Evolutionary conservation across 1,140 invertebrate genomes (phyloP).

Genomic region (Bilobella aurantiaca): DNA sequence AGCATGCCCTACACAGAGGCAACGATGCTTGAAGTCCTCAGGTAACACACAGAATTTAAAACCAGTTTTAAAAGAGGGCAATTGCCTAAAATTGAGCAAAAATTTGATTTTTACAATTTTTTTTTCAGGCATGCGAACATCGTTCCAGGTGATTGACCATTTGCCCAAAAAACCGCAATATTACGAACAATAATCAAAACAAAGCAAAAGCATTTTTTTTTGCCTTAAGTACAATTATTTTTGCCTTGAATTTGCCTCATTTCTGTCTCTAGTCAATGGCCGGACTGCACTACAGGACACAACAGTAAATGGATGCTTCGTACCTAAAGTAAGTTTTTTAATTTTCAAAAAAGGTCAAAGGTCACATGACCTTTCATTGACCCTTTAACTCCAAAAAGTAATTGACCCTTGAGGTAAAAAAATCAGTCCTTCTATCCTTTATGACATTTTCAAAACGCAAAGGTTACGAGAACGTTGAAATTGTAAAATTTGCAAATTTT

Average conservation of each 20-base stretch:
- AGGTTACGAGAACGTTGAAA: no score
- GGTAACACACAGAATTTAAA: neutral
- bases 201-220: no score
- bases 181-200: no score
- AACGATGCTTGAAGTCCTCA: conserved; percentile 8
- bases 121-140: conserved; percentile 2
- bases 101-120: neutral
- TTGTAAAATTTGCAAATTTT: no score
- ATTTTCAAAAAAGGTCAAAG: neutral
- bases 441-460: no score
- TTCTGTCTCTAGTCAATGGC: neutral
- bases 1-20: conserved; percentile 13
- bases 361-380: no score
- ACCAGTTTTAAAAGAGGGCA: no score
- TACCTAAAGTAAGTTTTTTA: neutral
- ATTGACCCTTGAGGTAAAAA: no score
- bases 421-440: no score
- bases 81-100: neutral
- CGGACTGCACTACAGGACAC: neutral
- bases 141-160: neutral
- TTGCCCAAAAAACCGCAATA: neutral
- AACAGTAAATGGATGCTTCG: neutral
- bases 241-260: neutral
- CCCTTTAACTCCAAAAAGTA: no score
- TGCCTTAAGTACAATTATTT: no score